phyloP scores from a whole-genome alignment of 2,113 vertebrate genomes.

The Podarcis cretensis region DNA sequence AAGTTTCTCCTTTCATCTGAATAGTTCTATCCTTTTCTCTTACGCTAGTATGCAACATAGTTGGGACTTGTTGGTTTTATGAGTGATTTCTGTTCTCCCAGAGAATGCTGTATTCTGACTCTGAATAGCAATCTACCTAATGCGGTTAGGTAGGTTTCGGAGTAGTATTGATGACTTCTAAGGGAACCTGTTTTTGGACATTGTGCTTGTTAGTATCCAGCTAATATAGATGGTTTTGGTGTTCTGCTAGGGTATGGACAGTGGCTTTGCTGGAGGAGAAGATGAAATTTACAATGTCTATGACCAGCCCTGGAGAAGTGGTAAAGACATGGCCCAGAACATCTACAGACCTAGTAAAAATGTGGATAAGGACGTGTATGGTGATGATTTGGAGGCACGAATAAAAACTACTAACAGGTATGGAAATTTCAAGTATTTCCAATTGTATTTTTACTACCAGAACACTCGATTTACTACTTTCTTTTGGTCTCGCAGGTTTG shows the following conservation, averaged over 20 bases:
- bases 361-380: conserved; percentile 90
- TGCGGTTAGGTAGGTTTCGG: too few species aligned
- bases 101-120: background rate
- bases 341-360: conserved; percentile 97
- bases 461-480: background rate
- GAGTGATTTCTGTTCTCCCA: background rate
- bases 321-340: conserved; percentile 93
- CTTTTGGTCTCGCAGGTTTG: conserved; percentile 81
- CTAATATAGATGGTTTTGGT: background rate
- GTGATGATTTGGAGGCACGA: conserved; percentile 91
- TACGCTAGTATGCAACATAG: background rate
- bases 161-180: background rate
- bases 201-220: background rate
- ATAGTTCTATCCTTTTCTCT: background rate
- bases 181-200: background rate
- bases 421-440: conserved; percentile 15
- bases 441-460: background rate
- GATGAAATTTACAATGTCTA: conserved; percentile 97
- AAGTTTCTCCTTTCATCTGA: background rate
- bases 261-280: conserved; percentile 95
- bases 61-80: background rate
- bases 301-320: conserved; percentile 91
- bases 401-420: conserved; percentile 90
- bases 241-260: conserved; percentile 91
- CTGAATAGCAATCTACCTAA: background rate